Evolutionary conservation across 2,797 vertebrate species (phyloP), one percentile per base, ranked within the genome.

Genomic region (Champsocephalus gunnari): DNA sequence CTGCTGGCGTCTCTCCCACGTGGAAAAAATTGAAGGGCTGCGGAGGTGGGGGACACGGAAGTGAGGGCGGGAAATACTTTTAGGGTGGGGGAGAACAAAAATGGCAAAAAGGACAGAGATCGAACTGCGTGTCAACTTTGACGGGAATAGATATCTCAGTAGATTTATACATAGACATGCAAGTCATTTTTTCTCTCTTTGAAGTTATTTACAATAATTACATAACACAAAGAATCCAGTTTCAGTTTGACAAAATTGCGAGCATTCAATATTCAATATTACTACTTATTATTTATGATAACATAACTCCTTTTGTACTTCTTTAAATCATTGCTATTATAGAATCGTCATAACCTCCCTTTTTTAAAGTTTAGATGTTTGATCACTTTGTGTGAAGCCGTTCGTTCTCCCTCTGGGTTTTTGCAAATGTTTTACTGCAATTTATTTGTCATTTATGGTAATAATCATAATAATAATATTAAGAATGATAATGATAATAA

Each of bases 191-290:
- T 94, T 94, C 91, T 93, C 92, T 95, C 91, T 93, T 94, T 94
- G 91, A 93, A 93, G 81, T 82, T 96, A 96, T 96, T 95, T 96
- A 96, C 95, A 96, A 93, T 96, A 96, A 95, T 96, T 96, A 96
- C 95, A 96, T 77, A 93, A 96, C 93, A 94, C 94, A 94, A 94
- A 94, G 88, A 89, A 93, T 95, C 94, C 93, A 94, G 92, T 91
- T 94, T 95, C 93, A 93, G 89, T 91, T 95, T 92, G 94, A 95
- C 93, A 94, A 95, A 95, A 94, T 93, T 93, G 93, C 92, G 89
- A 94, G 93, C 93, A 93, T 94, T 94, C 93, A 92, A 92, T 94
- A 95, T 93, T 95, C 92, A 93, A 88, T 92, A 89, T 92, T 88
- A 93, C 91, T 92, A 92, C 84, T 38, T 91, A 91, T 90, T 92